Conservation (phyloP, 2,888 invertebrate species). For the Yponomeuta malinellus region DNA sequence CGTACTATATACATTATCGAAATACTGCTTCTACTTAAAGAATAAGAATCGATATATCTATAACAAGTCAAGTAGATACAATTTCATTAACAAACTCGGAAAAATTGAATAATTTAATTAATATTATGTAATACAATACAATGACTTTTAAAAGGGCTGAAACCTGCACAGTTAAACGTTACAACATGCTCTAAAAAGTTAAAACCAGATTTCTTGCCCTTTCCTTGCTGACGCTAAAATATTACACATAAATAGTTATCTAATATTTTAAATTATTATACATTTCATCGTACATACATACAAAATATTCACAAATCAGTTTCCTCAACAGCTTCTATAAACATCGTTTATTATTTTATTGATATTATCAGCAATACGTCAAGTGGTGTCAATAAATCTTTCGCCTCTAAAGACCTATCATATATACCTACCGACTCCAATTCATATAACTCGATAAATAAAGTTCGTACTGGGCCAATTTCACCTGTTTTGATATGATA, state of each 20-base stretch:
- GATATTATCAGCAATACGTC: conserved; percentile 5
- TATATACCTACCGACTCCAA: neutral
- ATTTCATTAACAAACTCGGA: conserved; percentile 34
- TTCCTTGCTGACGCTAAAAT: conserved; percentile 36
- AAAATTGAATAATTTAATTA: conserved; percentile 41
- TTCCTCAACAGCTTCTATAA: neutral
- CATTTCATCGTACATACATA: conserved; percentile 46
- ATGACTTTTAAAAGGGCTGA: conserved; percentile 48
- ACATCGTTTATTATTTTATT: conserved; percentile 5
- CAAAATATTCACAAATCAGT: conserved; percentile 35
- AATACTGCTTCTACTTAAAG: conserved; percentile 63
- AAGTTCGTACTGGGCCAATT: no score
- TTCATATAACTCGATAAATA: no score
- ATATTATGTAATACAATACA: conserved; percentile 17
- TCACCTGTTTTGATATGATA: no score
- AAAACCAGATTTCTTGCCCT: conserved; percentile 22
- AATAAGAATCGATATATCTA: conserved; percentile 49
- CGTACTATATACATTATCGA: conserved; percentile 48
- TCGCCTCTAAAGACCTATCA: neutral
- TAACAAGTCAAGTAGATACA: conserved; percentile 43
- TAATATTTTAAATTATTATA: conserved; percentile 35
- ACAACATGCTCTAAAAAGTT: no score
- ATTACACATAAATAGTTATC: conserved; percentile 44
- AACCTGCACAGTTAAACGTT: conserved; percentile 28
- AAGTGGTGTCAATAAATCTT: conserved; percentile 2